Evolutionary conservation across 92 coral and sea anemone genomes (phyloP).

Genomic region (Zoanthus sansibaricus): DNA sequence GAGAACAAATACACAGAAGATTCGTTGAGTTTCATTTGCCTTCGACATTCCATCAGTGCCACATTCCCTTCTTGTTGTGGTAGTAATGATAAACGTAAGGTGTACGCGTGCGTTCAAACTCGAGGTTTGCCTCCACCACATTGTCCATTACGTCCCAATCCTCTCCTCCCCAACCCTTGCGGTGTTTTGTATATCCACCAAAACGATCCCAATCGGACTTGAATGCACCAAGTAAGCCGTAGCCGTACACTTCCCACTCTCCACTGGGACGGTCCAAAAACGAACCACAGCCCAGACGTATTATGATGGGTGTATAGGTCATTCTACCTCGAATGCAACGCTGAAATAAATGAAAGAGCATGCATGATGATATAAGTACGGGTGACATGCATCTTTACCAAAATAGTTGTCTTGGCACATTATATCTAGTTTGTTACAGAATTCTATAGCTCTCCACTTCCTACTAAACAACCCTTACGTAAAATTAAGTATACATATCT

Average conservation of each 20-base stretch:
- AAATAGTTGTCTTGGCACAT: too few species aligned
- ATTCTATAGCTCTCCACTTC: too few species aligned
- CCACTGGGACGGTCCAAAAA: slow-evolving; percentile 57
- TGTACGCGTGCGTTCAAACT: slow-evolving; percentile 67
- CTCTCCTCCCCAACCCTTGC: slow-evolving; percentile 66
- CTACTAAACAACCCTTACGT: too few species aligned
- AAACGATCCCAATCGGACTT: slow-evolving; percentile 79
- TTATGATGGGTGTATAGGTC: slow-evolving; percentile 73
- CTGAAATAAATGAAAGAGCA: slow-evolving; percentile 36
- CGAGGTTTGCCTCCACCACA: slow-evolving; percentile 53
- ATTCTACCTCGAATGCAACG: slow-evolving; percentile 74
- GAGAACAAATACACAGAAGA: too few species aligned
- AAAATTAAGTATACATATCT: too few species aligned
- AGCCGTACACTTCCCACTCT: slow-evolving; percentile 68
- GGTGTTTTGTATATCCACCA: slow-evolving; percentile 69
- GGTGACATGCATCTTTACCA: too few species aligned
- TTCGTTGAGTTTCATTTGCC: too few species aligned
- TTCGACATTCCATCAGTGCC: slow-evolving; percentile 16
- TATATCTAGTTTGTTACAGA: too few species aligned
- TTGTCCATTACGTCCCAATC: slow-evolving; percentile 69
- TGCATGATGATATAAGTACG: too few species aligned
- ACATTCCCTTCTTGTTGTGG: slow-evolving; percentile 64
- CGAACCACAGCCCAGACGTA: slow-evolving; percentile 54
- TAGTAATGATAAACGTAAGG: slow-evolving; percentile 56
- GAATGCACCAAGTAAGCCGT: slow-evolving; percentile 73